Base-by-base conservation (phyloP, 2,888 invertebrate species). In the Hetaerina titia region DNA sequence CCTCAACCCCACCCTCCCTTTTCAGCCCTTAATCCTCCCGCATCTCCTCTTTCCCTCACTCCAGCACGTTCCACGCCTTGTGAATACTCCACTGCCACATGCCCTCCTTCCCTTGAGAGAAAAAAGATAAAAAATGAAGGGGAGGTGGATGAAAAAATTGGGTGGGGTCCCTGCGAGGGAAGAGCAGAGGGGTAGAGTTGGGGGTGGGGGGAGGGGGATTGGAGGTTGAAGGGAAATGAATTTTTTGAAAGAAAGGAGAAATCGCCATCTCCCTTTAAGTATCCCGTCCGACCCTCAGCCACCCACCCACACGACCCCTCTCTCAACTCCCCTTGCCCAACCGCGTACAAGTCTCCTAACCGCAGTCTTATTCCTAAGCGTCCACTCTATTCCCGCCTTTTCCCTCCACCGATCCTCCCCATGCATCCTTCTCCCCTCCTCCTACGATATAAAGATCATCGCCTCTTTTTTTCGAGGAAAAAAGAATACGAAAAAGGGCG, bases 41-140 rank as follows among this genome's bases (percentile, higher is more conserved):
- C 90, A 90, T 90, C 90, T 64, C 90, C 45, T 69, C 64, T 92
- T 56, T 92, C 19, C 92, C 92, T 74, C 92, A 92, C 92, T 92
- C 92, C 92, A 92, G 92, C 92, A 92, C 92, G 92, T 92, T 92
- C 92, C 92, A 92, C n/a, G 74, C 92, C 92, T 92, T 92, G 64
- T 92, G 92, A 92, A 92, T 92, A 69, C 90, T 63, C 60, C 63
- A 60, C 64, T 11, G 63, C 25, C 31, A 90, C 92, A 69, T 69
- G 15, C 90, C n/a, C 64, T n/a, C 92, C 57, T 63, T 19, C 31
- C 81, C 31, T 22, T 11, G 15, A 81, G 22, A 19, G 15, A 92
- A 74, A 90, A 88, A 88, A 45, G 45, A 69, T 69, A 69, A 69
- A 81, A 89, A 57, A 58, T 89, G 89, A 57, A 58, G 31, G 58